A percentile compares a stretch with the other conserved stretches of the same genome.
phyloP scores from a whole-genome alignment of 2,888 invertebrate genomes.

The Amiota communis region DNA sequence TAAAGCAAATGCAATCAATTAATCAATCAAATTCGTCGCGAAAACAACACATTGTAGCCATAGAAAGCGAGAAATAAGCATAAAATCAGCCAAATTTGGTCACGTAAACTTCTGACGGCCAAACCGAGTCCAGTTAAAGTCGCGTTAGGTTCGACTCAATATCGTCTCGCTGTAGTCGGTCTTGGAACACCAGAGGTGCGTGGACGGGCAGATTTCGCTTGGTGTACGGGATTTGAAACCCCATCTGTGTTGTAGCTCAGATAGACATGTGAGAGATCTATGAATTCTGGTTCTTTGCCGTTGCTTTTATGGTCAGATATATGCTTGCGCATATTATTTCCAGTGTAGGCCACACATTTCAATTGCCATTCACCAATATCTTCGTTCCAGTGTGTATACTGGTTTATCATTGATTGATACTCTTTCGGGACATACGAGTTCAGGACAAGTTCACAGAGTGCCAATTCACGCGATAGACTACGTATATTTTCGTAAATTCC shows the following conservation, averaged over 20 bases:
- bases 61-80: slow-evolving; percentile 54
- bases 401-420: slow-evolving; percentile 92
- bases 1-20: no score
- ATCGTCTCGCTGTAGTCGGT: slow-evolving; percentile 74
- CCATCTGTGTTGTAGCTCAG: slow-evolving; percentile 78
- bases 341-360: slow-evolving; percentile 97
- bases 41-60: slow-evolving; percentile 48
- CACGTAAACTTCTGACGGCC: slow-evolving; percentile 40
- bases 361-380: slow-evolving; percentile 99
- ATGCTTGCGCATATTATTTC: slow-evolving; percentile 95
- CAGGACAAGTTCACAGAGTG: slow-evolving; percentile 91
- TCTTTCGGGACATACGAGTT: slow-evolving; percentile 95
- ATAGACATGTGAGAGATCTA: slow-evolving; percentile 81
- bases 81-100: slow-evolving; percentile 56
- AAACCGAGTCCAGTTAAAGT: slow-evolving; percentile 11
- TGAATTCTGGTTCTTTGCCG: slow-evolving; percentile 75
- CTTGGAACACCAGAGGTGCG: slow-evolving; percentile 75
- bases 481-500: slow-evolving; percentile 94
- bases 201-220: slow-evolving; percentile 74
- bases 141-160: slow-evolving; percentile 51
- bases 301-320: slow-evolving; percentile 71
- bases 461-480: slow-evolving; percentile 90
- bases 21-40: slow-evolving; percentile 1
- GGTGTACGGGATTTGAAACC: slow-evolving; percentile 75
- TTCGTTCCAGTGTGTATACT: slow-evolving; percentile 97